A percentile compares a stretch with the other conserved stretches of the same genome.
Conservation (phyloP, 2,888 invertebrate genomes). For the Scrobipalpa costella region DNA sequence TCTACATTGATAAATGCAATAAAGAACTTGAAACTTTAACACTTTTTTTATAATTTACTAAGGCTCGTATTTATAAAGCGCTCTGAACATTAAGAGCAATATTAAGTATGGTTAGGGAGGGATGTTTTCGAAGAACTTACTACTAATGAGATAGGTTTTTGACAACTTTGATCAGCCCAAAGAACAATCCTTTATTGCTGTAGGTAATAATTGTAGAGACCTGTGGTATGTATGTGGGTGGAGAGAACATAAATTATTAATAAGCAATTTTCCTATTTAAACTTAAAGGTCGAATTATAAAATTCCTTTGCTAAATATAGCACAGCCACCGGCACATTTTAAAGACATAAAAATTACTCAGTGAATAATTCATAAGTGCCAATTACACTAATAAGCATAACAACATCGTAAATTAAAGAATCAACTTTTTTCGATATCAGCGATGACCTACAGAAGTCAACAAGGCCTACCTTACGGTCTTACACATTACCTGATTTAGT, state of each 20-base stretch:
- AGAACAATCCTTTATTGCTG: too few species aligned
- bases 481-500: not conserved
- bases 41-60: too few species aligned
- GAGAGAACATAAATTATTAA: not conserved
- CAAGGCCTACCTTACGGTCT: conserved; percentile 34
- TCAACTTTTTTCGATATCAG: conserved; percentile 31
- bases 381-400: conserved; percentile 25
- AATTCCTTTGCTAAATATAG: conserved; percentile 26
- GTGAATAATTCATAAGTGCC: conserved; percentile 23
- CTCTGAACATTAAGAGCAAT: too few species aligned
- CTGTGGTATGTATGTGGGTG: not conserved
- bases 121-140: too few species aligned
- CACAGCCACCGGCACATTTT: conserved; percentile 13
- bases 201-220: not conserved
- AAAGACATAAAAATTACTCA: conserved; percentile 14
- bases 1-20: too few species aligned
- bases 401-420: conserved; percentile 17
- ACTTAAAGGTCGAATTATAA: conserved; percentile 22
- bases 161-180: too few species aligned
- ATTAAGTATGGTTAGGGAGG: too few species aligned
- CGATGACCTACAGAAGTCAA: conserved; percentile 35
- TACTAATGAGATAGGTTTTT: too few species aligned
- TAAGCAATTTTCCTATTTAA: not conserved
- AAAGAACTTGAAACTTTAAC: too few species aligned
- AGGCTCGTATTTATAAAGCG: too few species aligned